Conservation (phyloP, 2,888 invertebrate genomes). For the Mellilla xanthometata region DNA sequence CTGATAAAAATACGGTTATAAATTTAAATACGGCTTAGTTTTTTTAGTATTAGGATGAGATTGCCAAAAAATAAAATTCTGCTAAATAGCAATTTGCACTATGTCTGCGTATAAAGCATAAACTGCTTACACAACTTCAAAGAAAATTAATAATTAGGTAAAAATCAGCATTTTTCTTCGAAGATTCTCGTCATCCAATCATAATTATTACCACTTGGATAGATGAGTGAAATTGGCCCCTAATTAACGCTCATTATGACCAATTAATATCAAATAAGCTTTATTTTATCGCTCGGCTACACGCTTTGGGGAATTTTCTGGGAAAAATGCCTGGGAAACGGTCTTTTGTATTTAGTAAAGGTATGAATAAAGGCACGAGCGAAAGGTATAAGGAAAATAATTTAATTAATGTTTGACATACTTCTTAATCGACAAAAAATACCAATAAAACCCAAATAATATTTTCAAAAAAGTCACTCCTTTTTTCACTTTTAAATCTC, state of each 20-base stretch:
- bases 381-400: no score
- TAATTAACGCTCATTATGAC: conserved; percentile 34
- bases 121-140: neutral
- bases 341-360: no score
- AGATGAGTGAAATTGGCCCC: conserved; percentile 25
- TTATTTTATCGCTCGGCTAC: conserved; percentile 15
- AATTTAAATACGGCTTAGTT: no score
- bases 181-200: conserved; percentile 15
- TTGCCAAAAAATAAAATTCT: neutral
- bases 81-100: neutral
- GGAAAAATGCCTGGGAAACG: neutral
- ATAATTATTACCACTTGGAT: conserved; percentile 20
- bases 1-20: no score
- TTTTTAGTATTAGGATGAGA: no score
- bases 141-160: neutral
- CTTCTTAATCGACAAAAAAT: no score
- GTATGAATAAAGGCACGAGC: no score
- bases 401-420: no score
- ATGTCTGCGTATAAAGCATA: neutral
- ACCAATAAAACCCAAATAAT: no score
- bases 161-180: neutral
- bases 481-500: no score
- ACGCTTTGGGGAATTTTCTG: conserved; percentile 1
- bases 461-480: no score
- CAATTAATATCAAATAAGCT: conserved; percentile 17